Percentiles rank a stretch among this genome's conserved stretches.
phyloP scores from a whole-genome alignment of 1,140 invertebrate species.

The Nephila pilipes region DNA sequence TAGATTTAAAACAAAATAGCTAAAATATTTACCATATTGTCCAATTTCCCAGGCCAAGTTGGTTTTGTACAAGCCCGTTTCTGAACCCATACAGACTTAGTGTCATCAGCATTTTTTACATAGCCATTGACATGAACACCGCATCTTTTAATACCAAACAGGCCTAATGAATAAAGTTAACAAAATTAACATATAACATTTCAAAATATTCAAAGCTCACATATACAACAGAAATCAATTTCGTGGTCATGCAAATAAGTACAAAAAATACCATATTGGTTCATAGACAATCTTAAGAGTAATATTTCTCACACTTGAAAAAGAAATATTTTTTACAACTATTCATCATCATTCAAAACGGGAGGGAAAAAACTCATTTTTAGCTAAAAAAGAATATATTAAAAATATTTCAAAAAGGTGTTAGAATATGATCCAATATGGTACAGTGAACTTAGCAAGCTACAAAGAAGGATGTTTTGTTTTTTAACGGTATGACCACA shows the following conservation, averaged over 20 bases:
- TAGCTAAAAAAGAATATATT: no score
- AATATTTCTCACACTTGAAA: neutral
- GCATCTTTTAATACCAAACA: slow-evolving; percentile 96
- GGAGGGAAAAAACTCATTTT: no score
- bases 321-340: neutral
- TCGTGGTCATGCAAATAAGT: slow-evolving; percentile 7
- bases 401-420: neutral
- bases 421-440: slow-evolving; percentile 19
- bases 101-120: slow-evolving; percentile 90
- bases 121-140: slow-evolving; percentile 97
- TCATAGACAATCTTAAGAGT: neutral
- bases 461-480: slow-evolving; percentile 26
- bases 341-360: no score
- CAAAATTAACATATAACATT: neutral
- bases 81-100: slow-evolving; percentile 95
- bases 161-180: slow-evolving; percentile 81
- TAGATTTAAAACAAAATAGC: neutral
- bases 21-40: slow-evolving; percentile 89
- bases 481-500: slow-evolving; percentile 74
- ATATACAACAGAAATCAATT: neutral
- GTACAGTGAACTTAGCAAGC: neutral
- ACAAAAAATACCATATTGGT: neutral
- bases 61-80: slow-evolving; percentile 94
- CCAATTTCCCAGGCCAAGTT: slow-evolving; percentile 96
- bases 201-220: neutral